These are phyloP conservation scores for Melanostigma gelatinosum DNA, from an alignment of 2,113 vertebrate species.

Conservation along the genomic window DNA sequence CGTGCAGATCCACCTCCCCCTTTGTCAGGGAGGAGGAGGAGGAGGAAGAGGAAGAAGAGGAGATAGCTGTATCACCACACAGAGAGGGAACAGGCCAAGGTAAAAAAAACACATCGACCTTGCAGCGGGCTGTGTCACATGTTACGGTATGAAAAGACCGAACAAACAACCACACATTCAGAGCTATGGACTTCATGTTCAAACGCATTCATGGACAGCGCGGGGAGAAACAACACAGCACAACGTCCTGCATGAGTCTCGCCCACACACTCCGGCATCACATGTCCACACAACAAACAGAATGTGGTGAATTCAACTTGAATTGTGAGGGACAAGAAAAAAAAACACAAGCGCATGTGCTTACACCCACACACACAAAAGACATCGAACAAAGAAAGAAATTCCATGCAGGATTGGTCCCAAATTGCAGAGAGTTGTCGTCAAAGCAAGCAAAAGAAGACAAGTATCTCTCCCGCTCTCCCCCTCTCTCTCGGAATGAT, in stretches of 20 bases:
- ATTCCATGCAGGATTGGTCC: constrained; percentile 43
- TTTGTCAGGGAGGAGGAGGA: constrained; percentile 10
- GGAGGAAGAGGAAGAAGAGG: not conserved
- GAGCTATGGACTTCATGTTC: not conserved
- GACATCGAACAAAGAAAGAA: constrained; percentile 36
- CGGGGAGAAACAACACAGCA: not conserved
- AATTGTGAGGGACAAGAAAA: not conserved
- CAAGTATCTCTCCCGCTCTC: constrained; percentile 20
- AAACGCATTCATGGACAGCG: constrained; percentile 18
- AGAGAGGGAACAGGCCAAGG: constrained; percentile 48
- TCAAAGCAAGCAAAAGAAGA: constrained; percentile 27
- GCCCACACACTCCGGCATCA: constrained; percentile 30
- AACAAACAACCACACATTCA: constrained; percentile 1
- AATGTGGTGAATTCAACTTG: constrained; percentile 21
- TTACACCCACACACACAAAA: constrained; percentile 23
- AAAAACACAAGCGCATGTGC: not conserved
- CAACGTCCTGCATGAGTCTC: constrained; percentile 25
- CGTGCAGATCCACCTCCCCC: constrained; percentile 44
- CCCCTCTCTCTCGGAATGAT: constrained; percentile 30
- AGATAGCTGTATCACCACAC: constrained; percentile 5
- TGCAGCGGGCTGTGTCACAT: constrained; percentile 3
- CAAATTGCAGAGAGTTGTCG: constrained; percentile 35
- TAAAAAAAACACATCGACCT: constrained; percentile 38
- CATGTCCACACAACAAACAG: constrained; percentile 10
- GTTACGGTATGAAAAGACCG: not conserved